Percentiles rank a stretch among this genome's conserved stretches.
These are phyloP conservation scores for Trichopoda pennipes DNA, from an alignment of 2,888 invertebrate genomes.

Conservation along the genomic window DNA sequence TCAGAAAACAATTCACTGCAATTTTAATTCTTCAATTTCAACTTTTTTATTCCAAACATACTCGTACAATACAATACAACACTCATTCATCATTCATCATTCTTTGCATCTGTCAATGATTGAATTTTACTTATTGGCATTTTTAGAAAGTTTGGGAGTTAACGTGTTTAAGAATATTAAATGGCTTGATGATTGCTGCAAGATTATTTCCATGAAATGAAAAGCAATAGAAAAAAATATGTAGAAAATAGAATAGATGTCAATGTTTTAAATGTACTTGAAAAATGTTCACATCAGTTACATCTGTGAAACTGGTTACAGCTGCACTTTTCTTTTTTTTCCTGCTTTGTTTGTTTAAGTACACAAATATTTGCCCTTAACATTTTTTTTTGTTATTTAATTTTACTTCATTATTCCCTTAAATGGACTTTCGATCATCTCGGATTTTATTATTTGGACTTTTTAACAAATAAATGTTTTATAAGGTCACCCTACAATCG, in stretches of 20 bases:
- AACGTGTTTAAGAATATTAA: conserved; percentile 17
- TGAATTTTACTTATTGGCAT: conserved; percentile 49
- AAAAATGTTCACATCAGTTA: conserved; percentile 12
- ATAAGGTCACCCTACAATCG: neutral
- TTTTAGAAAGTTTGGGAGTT: neutral
- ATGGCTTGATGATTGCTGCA: conserved; percentile 37
- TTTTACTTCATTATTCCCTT: conserved; percentile 35
- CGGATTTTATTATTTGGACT: neutral
- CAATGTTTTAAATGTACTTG: neutral
- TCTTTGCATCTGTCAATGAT: conserved; percentile 48
- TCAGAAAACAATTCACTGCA: neutral
- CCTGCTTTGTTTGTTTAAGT: conserved; percentile 10
- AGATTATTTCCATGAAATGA: conserved; percentile 32
- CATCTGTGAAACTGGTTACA: conserved; percentile 34
- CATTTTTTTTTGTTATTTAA: conserved; percentile 2
- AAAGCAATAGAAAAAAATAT: conserved; percentile 10
- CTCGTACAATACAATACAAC: conserved; percentile 2
- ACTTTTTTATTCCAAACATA: conserved; percentile 2
- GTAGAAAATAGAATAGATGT: neutral
- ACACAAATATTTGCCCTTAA: conserved; percentile 47
- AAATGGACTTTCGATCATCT: conserved; percentile 37
- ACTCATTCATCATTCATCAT: conserved; percentile 17
- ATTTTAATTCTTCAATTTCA: conserved; percentile 31
- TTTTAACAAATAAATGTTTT: conserved; percentile 21
- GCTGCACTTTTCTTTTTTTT: conserved; percentile 33